Evolutionary conservation across 2,888 invertebrate genomes (phyloP), one percentile per base, ranked within the genome.

Genomic region (Pomacea canaliculata): DNA sequence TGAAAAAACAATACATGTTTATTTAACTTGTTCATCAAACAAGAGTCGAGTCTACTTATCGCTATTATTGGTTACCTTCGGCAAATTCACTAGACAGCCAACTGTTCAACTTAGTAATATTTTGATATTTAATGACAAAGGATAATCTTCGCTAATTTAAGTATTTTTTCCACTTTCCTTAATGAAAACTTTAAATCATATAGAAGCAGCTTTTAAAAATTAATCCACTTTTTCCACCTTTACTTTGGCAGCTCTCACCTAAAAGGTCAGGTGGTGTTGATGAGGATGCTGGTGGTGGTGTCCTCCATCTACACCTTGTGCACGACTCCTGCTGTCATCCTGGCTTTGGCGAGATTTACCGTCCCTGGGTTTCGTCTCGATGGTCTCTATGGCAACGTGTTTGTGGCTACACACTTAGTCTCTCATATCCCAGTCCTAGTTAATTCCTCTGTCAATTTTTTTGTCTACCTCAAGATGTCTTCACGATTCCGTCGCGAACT

Each of bases 361-460:
- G 56, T 51, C 19, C 51, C 48, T 1, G 51, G 49, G 18, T 70
- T 70, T 51, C 18, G 49, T 8, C 10, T 19, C 7, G 23, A 23
- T 51, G 51, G 56, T 3, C 18, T 19, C 9, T 56, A 70, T 51
- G 1, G 56, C 18, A 51, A 70, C 3, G 13, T 70, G 9, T 70
- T 49, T 51, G 19, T 51, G 16, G 56, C 49, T 9, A 51, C 23
- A 19, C n/a, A 51, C 70, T 16, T 18, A 12, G 19, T 51, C 8
- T 8, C n/a, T 48, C 13, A 51, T 23, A 18, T 2, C 5, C 7
- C 49, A 7, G 51, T 49, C 19, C 9, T 51, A n/a, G 13, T 70
- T 51, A 49, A 70, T 13, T n/a, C 10, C 19, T 51, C 51, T 16
- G n/a, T 70, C 70, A 70, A 51, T n/a, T 70, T 70, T 51, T 51